Percentiles rank a stretch among this genome's conserved stretches.
Evolutionary conservation across 2,113 vertebrate genomes (phyloP).

Genomic region (Vulpes vulpes): DNA sequence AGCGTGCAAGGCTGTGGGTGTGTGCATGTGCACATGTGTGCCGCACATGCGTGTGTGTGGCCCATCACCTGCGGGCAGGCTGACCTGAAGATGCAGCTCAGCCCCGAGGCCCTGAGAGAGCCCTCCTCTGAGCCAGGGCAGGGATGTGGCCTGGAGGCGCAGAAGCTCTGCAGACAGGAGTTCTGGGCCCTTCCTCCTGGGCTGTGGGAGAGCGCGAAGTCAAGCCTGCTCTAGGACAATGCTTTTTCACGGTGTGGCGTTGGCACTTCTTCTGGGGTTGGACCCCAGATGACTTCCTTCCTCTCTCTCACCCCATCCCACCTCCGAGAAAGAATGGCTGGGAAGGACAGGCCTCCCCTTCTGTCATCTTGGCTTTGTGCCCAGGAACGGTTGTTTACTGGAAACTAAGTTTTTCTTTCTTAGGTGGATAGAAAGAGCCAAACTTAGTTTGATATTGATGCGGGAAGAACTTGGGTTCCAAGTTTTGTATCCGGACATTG

Average conservation of each 20-base stretch:
- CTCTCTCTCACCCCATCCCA: neutral
- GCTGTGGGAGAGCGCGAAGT: neutral
- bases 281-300: neutral
- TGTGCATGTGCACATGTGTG: neutral
- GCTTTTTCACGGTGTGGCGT: neutral
- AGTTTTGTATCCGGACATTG: neutral
- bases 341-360: neutral
- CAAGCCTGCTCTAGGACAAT: neutral
- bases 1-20: neutral
- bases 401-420: slow-evolving; percentile 18
- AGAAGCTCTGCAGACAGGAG: neutral
- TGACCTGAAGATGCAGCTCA: neutral
- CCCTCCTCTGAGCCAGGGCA: neutral
- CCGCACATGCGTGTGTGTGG: fast-evolving
- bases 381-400: neutral
- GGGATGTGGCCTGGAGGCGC: neutral
- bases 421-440: neutral
- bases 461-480: neutral
- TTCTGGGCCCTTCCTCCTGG: neutral
- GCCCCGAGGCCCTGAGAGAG: neutral
- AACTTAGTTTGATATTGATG: slow-evolving; percentile 11
- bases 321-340: neutral
- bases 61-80: neutral
- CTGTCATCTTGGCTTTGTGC: neutral
- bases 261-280: neutral